Base-by-base conservation (phyloP, 2,888 invertebrate genomes). In the Baronia brevicornis region DNA sequence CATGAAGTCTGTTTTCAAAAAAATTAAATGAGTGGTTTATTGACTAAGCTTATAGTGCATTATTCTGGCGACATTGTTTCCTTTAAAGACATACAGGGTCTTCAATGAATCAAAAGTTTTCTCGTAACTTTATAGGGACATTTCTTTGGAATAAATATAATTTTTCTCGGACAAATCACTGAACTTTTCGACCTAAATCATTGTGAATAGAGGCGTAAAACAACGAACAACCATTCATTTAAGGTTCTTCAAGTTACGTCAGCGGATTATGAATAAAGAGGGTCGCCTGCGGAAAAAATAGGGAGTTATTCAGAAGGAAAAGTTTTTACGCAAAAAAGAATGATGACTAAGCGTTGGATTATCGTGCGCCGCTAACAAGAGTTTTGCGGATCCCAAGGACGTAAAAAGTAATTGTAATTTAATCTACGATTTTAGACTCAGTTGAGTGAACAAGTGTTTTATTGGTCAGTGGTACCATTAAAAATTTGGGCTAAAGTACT, bases 171-270 rank as follows among this genome's bases (percentile, higher is more conserved):
- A 57, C 56, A 73, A 80, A 80, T 78, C 78, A 69, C 66, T 61
- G 63, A 74, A 72, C 65, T 77, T 75, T 65, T 61, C 68, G 70
- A 67, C 62, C 70, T 69, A 71, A 80, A 68, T 62, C 74, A 72
- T 72, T 73, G 77, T 72, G 71, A 75, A 78, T 75, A 79, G 77
- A 75, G 67, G 73, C 79, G 79, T 84, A 82, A 84, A 84, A 84
- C 77, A 80, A 79, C 71, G 74, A 82, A 82, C 79, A 78, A 64
- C 82, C 80, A 72, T 82, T 80, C 77, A 80, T 82, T 84, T 79
- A 73, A 69, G 75, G 69, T 64, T 70, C 70, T 75, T 70, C 64
- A 67, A 77, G 77, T 79, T 77, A 70, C 78, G 72, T 74, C 72
- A 72, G 68, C 52, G 69, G 71, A 75, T 79, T 79, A 79, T 80